These are phyloP conservation scores for Netelia inedita DNA, from an alignment of 2,888 invertebrate species.

Conservation along the genomic window DNA sequence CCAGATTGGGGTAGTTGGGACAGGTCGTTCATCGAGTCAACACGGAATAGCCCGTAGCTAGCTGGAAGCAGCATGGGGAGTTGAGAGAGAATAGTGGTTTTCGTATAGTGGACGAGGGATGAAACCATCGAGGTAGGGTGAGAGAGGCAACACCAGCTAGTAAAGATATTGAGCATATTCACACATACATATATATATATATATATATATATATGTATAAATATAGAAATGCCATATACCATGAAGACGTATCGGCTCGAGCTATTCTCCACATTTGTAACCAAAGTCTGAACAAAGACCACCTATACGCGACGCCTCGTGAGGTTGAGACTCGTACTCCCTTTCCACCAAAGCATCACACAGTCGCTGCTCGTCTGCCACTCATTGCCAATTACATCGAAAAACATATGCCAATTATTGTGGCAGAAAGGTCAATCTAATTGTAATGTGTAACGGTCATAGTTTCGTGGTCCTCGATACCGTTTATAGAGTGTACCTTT, in stretches of 20 bases:
- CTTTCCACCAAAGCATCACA: background rate
- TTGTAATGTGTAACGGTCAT: constrained; percentile 16
- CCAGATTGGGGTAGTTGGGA: no score
- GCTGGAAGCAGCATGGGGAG: background rate
- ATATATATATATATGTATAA: background rate
- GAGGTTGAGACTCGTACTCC: constrained; percentile 34
- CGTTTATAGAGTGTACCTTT: constrained; percentile 17
- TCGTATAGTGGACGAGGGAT: constrained; percentile 48
- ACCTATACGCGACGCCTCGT: constrained; percentile 13
- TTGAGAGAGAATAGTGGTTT: constrained; percentile 28
- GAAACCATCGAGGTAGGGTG: constrained; percentile 39
- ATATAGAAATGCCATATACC: constrained; percentile 6
- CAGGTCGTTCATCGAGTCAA: background rate
- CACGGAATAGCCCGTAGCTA: constrained; percentile 22
- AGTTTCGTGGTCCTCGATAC: constrained; percentile 54
- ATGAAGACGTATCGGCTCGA: constrained; percentile 66
- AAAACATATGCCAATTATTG: constrained; percentile 27
- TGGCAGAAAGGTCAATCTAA: background rate
- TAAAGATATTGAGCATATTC: constrained; percentile 18
- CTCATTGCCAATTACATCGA: constrained; percentile 36
- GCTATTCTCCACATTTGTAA: constrained; percentile 78
- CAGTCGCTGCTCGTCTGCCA: constrained; percentile 24
- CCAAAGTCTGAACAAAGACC: constrained; percentile 79
- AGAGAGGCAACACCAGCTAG: constrained; percentile 41
- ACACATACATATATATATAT: background rate